A percentile compares a stretch with the other conserved stretches of the same genome.
Conservation (phyloP, 2,888 invertebrate species). For the Erannis defoliaria region DNA sequence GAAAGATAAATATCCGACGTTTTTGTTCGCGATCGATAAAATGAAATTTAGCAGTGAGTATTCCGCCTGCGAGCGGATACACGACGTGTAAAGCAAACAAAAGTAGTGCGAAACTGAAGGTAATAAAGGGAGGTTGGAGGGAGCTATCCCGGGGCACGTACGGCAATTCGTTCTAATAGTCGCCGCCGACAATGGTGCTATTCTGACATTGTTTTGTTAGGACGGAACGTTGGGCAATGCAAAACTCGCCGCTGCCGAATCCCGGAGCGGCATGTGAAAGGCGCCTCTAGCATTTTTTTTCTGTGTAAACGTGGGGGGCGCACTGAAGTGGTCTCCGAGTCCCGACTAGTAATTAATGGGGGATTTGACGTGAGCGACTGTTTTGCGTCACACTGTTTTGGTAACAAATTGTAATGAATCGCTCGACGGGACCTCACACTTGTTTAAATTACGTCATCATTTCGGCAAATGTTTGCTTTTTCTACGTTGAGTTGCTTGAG, state of each 20-base stretch:
- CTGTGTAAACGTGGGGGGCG: conserved; percentile 74
- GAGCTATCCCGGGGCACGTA: conserved; percentile 73
- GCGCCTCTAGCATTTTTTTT: conserved; percentile 68
- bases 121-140: conserved; percentile 70
- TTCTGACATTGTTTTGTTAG: conserved; percentile 79
- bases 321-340: conserved; percentile 72
- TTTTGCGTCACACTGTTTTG: conserved; percentile 80
- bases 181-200: conserved; percentile 72
- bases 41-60: conserved; percentile 56
- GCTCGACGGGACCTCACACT: conserved; percentile 78
- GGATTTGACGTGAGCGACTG: conserved; percentile 73
- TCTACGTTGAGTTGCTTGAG: conserved; percentile 2
- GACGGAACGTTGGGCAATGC: conserved; percentile 70
- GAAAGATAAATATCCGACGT: conserved; percentile 42
- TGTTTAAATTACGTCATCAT: conserved; percentile 71
- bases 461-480: conserved; percentile 30
- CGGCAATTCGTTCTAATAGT: conserved; percentile 81
- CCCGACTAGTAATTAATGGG: conserved; percentile 77
- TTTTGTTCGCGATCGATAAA: conserved; percentile 56
- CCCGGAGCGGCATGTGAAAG: conserved; percentile 45
- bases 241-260: conserved; percentile 65
- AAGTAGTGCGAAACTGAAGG: conserved; percentile 73
- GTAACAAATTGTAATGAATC: conserved; percentile 81
- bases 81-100: conserved; percentile 74
- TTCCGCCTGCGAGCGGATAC: conserved; percentile 60